Percentiles rank a stretch among this genome's conserved stretches.
phyloP scores from a whole-genome alignment of 1,140 invertebrate genomes.

The Drosophila pseudoananassae region DNA sequence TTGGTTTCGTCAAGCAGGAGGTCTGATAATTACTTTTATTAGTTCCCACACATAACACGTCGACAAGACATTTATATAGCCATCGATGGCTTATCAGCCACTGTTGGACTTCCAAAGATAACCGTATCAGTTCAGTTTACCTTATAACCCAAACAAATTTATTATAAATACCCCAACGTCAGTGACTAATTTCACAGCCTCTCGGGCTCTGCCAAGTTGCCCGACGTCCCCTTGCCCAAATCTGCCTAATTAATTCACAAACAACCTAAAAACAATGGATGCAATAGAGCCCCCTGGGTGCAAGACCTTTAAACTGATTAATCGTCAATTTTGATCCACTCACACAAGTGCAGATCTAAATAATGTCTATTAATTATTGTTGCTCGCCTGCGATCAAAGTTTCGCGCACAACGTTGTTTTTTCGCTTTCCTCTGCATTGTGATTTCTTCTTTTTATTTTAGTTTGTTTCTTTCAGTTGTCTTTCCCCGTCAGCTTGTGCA shows the following conservation, averaged over 20 bases:
- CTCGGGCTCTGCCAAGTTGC: constrained; percentile 28
- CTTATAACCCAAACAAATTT: constrained; percentile 7
- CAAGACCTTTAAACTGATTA: constrained; percentile 73
- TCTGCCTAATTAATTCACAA: constrained; percentile 45
- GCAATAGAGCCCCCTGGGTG: constrained; percentile 19
- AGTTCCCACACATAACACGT: constrained; percentile 19
- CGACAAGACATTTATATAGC: constrained; percentile 25
- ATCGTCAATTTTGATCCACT: constrained; percentile 58
- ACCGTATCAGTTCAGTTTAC: constrained; percentile 1
- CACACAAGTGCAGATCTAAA: constrained; percentile 27
- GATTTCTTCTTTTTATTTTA: constrained; percentile 5
- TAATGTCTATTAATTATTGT: constrained; percentile 52
- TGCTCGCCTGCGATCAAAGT: constrained; percentile 46
- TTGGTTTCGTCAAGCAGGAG: background rate
- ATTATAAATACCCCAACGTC: constrained; percentile 10
- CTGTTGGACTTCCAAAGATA: constrained; percentile 26
- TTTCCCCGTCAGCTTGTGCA: constrained; percentile 41
- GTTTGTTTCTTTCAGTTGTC: constrained; percentile 17
- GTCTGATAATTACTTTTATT: background rate
- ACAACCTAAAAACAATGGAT: constrained; percentile 45
- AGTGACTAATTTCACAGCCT: constrained; percentile 36
- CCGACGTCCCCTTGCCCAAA: constrained; percentile 1
- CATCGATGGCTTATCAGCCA: constrained; percentile 48
- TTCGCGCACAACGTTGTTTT: constrained; percentile 3
- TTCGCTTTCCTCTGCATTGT: constrained; percentile 6